Percentiles rank a stretch among this genome's conserved stretches.
Conservation (phyloP, 1,140 invertebrate species). For the Brachionus manjavacas region DNA sequence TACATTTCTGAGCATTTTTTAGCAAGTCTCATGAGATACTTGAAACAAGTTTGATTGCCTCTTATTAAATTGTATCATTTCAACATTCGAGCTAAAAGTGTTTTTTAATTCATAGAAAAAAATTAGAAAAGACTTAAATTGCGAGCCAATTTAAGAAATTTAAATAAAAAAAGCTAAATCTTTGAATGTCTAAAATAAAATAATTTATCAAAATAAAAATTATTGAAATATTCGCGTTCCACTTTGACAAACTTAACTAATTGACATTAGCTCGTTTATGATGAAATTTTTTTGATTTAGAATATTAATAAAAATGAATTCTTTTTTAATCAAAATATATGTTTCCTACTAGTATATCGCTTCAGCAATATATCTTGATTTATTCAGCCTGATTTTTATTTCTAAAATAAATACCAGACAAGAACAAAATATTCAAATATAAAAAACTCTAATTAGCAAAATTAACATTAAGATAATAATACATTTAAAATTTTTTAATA, state of each 20-base stretch:
- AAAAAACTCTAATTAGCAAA: slow-evolving; percentile 6
- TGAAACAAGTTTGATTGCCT: not conserved
- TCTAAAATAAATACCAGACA: not conserved
- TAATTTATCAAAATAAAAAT: not conserved
- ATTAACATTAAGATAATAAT: not conserved
- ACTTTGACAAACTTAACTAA: not conserved
- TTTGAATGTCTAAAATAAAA: not conserved
- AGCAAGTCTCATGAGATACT: not conserved
- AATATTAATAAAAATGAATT: not conserved
- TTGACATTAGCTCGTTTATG: not conserved
- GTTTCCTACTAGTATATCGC: not conserved
- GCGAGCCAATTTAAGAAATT: not conserved
- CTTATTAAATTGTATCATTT: not conserved
- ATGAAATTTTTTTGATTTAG: not conserved
- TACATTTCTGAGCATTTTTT: not conserved
- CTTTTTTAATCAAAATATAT: not conserved
- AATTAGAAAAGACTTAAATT: not conserved
- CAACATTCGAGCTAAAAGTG: not conserved
- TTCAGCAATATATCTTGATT: not conserved
- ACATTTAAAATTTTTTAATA: not conserved
- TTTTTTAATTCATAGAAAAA: not conserved
- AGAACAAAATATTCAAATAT: not conserved
- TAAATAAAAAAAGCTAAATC: not conserved
- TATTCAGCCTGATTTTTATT: not conserved
- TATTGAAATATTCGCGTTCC: not conserved